Percentiles rank a stretch among this genome's conserved stretches.
Conservation (phyloP, 2,113 vertebrate genomes). For the Strix aluco region DNA sequence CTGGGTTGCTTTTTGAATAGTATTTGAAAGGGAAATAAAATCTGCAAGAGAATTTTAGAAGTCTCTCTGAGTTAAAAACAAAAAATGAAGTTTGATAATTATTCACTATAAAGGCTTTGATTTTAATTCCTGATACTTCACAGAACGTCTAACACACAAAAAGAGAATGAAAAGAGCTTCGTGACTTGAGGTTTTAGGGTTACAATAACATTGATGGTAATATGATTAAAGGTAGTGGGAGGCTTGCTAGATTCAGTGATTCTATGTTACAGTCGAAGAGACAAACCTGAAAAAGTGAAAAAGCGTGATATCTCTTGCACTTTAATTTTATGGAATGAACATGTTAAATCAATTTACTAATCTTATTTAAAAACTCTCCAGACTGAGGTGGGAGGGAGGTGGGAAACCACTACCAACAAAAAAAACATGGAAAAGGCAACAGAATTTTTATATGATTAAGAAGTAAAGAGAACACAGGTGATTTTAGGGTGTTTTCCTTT, state of each 20-base stretch:
- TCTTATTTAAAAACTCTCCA: neutral
- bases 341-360: neutral
- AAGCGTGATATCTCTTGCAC: neutral
- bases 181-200: neutral
- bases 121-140: neutral
- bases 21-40: conserved; percentile 47
- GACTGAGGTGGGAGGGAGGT: fast-evolving
- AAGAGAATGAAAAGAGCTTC: neutral
- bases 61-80: conserved; percentile 11
- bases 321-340: neutral
- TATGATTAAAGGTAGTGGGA: neutral
- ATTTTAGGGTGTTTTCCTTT: neutral
- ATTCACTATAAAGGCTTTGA: neutral
- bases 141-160: neutral
- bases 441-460: neutral
- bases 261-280: neutral
- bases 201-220: neutral
- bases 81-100: neutral
- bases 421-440: neutral
- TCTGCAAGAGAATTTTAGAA: conserved; percentile 47
- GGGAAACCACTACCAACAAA: neutral
- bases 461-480: neutral
- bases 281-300: neutral
- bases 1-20: conserved; percentile 37
- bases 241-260: neutral